Percentiles rank a stretch among this genome's conserved stretches.
Evolutionary conservation across 2,888 invertebrate species (phyloP).

Genomic region (Leptopilina syphax): DNA sequence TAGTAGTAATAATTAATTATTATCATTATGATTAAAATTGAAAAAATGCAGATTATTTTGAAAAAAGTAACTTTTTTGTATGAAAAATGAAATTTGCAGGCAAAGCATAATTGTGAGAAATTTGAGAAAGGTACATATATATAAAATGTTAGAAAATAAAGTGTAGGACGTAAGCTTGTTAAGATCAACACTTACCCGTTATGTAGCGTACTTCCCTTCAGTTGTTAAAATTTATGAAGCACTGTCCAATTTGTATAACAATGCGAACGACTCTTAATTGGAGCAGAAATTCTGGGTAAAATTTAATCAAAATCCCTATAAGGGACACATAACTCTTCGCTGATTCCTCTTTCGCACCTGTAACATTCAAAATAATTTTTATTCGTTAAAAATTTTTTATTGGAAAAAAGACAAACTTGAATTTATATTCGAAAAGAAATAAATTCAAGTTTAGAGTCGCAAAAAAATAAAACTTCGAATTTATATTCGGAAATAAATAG

Average conservation of each 20-base stretch:
- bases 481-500: no score
- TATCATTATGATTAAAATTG: no score
- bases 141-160: constrained; percentile 9
- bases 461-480: no score
- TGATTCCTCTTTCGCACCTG: no score
- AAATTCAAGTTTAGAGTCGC: no score
- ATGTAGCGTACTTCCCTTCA: constrained; percentile 11
- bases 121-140: background rate
- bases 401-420: no score
- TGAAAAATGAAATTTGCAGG: background rate
- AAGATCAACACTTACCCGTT: constrained; percentile 20
- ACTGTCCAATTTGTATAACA: constrained; percentile 27
- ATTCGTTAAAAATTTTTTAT: background rate
- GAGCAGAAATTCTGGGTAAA: constrained; percentile 26
- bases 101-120: background rate
- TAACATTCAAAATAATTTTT: background rate
- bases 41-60: no score
- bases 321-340: background rate
- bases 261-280: constrained; percentile 31
- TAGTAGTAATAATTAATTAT: no score
- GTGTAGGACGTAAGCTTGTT: constrained; percentile 10
- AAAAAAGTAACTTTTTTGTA: no score
- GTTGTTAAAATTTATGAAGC: constrained; percentile 30
- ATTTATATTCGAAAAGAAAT: no score
- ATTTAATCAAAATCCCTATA: background rate